phyloP scores from a whole-genome alignment of 2,113 vertebrate species.

The Saccopteryx bilineata region DNA sequence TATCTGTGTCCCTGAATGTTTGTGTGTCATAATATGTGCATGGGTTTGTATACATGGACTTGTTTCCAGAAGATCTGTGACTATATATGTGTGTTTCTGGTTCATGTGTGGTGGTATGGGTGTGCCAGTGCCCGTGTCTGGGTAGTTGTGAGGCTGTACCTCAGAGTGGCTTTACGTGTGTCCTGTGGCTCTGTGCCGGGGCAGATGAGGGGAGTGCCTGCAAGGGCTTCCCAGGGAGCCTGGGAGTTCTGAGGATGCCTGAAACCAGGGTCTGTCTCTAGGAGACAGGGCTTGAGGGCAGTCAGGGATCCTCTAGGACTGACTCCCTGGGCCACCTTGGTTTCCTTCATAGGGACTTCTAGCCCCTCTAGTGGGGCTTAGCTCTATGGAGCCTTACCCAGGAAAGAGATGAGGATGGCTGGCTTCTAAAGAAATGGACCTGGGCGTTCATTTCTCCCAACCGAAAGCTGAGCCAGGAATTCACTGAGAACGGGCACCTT shows the following conservation, averaged over 20 bases:
- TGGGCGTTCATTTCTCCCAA: neutral
- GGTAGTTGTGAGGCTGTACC: neutral
- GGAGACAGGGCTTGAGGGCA: neutral
- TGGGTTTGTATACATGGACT: neutral
- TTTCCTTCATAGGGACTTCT: neutral
- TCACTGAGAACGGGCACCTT: neutral
- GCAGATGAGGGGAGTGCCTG: neutral
- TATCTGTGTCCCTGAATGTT: neutral
- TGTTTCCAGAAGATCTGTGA: neutral
- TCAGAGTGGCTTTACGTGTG: neutral
- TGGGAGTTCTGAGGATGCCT: neutral
- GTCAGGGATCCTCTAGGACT: neutral
- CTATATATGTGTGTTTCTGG: neutral
- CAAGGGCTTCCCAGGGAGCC: neutral
- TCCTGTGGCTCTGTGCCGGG: neutral
- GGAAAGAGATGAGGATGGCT: neutral
- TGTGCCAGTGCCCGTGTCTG: neutral
- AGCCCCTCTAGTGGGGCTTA: neutral
- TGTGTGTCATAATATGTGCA: neutral
- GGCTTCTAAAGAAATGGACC: slow-evolving; percentile 19
- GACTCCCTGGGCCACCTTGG: neutral
- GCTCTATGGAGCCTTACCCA: neutral
- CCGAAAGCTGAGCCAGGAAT: neutral
- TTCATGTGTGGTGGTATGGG: neutral
- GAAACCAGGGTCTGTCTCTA: neutral